phyloP scores from a whole-genome alignment of 2,888 invertebrate species.

The Alsophila aescularia region DNA sequence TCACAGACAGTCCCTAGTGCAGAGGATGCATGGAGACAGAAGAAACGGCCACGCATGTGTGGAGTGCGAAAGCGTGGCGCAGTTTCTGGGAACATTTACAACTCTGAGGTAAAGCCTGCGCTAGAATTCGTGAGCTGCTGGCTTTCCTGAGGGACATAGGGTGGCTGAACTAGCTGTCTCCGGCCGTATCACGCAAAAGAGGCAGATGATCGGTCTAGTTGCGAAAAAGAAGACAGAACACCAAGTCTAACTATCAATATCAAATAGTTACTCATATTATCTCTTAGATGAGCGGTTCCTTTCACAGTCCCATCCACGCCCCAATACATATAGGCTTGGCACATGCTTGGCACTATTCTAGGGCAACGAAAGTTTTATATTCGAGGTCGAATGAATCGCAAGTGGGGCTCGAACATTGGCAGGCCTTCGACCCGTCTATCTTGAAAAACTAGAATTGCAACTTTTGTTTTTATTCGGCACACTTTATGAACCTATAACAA shows the following conservation, averaged over 20 bases:
- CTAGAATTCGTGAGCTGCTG: no score
- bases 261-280: constrained; percentile 3
- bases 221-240: no score
- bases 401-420: constrained; percentile 56
- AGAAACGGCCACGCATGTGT: no score
- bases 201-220: no score
- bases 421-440: constrained; percentile 66
- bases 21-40: no score
- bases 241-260: constrained; percentile 3
- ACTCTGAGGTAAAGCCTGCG: no score
- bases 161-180: no score
- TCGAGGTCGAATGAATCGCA: constrained; percentile 68
- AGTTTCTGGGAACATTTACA: no score
- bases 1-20: no score
- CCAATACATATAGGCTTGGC: constrained; percentile 9
- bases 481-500: constrained; percentile 47
- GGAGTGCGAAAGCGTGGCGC: no score
- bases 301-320: constrained; percentile 17
- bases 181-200: no score
- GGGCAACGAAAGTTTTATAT: constrained; percentile 61
- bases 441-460: constrained; percentile 75
- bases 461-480: constrained; percentile 77
- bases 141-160: no score
- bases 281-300: constrained; percentile 9
- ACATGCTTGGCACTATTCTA: constrained; percentile 36